phyloP scores from a whole-genome alignment of 1,140 invertebrate species.

The Apis mellifera region DNA sequence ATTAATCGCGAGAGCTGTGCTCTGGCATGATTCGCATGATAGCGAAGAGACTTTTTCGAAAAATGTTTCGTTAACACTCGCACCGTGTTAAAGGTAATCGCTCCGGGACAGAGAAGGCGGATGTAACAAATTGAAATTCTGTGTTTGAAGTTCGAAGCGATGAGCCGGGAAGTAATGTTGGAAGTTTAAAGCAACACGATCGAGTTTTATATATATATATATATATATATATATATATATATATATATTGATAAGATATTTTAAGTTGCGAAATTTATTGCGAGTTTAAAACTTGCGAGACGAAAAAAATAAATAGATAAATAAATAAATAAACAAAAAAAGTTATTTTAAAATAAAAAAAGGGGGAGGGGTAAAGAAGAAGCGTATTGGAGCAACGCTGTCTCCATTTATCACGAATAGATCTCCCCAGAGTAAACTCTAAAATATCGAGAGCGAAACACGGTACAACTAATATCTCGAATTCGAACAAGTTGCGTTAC shows the following conservation, averaged over 20 bases:
- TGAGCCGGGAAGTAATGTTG: neutral
- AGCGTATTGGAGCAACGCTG: neutral
- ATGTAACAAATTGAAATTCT: neutral
- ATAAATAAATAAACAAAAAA: too few species aligned
- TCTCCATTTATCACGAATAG: conserved; percentile 1
- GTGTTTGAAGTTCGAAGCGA: neutral
- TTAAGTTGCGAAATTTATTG: too few species aligned
- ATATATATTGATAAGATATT: too few species aligned
- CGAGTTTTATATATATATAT: too few species aligned
- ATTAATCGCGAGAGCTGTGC: conserved; percentile 23
- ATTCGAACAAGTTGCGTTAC: neutral
- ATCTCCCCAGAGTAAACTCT: neutral
- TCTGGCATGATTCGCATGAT: conserved; percentile 10
- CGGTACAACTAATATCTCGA: neutral
- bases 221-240: too few species aligned
- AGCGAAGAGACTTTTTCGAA: neutral
- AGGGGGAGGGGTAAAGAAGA: neutral
- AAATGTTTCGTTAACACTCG: neutral
- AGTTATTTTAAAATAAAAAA: neutral
- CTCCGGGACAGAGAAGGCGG: neutral
- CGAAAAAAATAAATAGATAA: neutral
- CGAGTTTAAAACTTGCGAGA: too few species aligned
- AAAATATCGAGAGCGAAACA: conserved; percentile 1
- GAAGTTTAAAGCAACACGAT: neutral
- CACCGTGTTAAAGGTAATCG: conserved; percentile 23